Percentiles rank a stretch among this genome's conserved stretches.
Evolutionary conservation across 2,113 vertebrate genomes (phyloP).

Genomic region (Ranitomeya imitator): DNA sequence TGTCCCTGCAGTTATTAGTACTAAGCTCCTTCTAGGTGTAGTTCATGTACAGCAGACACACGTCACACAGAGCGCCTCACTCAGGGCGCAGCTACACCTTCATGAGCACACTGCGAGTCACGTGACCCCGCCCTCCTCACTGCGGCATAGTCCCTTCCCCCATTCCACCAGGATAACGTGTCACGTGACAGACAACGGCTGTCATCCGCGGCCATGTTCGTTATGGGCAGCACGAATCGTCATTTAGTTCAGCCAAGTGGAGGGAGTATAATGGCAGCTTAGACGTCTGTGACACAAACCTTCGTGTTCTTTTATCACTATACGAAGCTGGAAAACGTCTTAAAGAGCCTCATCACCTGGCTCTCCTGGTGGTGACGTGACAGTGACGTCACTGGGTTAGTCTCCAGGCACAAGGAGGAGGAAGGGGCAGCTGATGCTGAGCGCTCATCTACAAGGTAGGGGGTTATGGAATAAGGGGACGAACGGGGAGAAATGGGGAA

Average conservation of each 20-base stretch:
- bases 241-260: neutral
- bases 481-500: neutral
- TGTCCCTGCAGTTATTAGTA: too few species aligned
- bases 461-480: neutral
- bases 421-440: neutral
- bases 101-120: neutral
- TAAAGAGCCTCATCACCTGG: neutral
- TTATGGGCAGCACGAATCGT: neutral
- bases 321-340: neutral
- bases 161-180: neutral
- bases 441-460: conserved; percentile 24
- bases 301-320: neutral
- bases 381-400: neutral
- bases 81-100: neutral
- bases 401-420: neutral
- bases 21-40: too few species aligned
- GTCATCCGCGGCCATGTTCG: neutral
- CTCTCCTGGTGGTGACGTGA: conserved; percentile 36
- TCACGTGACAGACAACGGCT: neutral
- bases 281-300: too few species aligned
- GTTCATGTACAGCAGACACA: too few species aligned
- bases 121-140: conserved; percentile 30
- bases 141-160: conserved; percentile 37
- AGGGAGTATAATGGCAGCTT: neutral
- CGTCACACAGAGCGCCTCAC: too few species aligned